Base-by-base conservation (phyloP, 2,797 vertebrate species). In the Hephaestus fuliginosus region DNA sequence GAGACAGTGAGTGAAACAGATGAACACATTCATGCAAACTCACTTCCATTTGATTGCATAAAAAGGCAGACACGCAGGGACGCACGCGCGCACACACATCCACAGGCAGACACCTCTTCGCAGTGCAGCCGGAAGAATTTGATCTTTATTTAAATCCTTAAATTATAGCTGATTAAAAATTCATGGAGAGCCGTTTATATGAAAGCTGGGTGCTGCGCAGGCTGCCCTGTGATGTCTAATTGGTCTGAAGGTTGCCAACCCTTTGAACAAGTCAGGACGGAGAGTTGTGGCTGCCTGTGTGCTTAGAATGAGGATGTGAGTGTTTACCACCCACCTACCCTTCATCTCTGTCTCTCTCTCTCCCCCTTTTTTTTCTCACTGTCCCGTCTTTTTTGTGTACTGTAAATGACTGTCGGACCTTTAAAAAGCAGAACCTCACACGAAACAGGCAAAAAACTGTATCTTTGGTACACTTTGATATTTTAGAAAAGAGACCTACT, bases 111-210 rank as follows among this genome's bases (percentile, higher is more conserved):
- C 91, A 87, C 87, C 83, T 91, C 89, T 84, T 91, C 76, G 57
- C 87, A 61, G 86, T 93, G 85, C 86, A 90, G 90, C 92, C 86
- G 92, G 91, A 95, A 94, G 91, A 94, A 94, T 94, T 93, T 92
- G 91, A 94, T 95, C 93, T 95, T 94, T 95, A 95, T 93, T 95
- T 95, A 95, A 95, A 94, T 93, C 92, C 94, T 92, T 94, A 93
- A 95, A 95, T 95, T 94, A 95, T 93, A 92, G 89, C 91, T 91
- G 91, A 95, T 95, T 93, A 95, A 95, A 95, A 93, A 95, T 95
- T 91, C 92, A 94, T 92, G 91, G 86, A 75, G 89, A 90, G 87
- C 79, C 92, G 88, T 95, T 95, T 93, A 93, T 92, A 88, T 92
- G 91, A 93, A 89, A 90, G 92, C 91, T 80, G 89, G 90, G 82